A percentile compares a stretch with the other conserved stretches of the same genome.
Evolutionary conservation across 1,140 invertebrate genomes (phyloP).

Genomic region (Grapholita molesta): DNA sequence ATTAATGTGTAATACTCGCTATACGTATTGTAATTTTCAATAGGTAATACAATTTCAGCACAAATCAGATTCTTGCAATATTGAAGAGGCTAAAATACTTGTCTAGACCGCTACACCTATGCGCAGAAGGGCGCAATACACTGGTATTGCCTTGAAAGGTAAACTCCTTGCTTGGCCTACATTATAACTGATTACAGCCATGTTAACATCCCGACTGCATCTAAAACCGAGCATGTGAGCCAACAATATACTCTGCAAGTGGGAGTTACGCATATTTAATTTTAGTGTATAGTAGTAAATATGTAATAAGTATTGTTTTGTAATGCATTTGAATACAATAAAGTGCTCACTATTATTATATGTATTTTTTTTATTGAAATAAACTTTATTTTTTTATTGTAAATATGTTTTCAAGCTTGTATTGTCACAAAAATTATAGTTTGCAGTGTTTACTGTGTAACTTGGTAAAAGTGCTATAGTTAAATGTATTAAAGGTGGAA

Average conservation of each 20-base stretch:
- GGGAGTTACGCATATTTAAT: too few species aligned
- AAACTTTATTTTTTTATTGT: too few species aligned
- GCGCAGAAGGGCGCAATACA: constrained; percentile 28
- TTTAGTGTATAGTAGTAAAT: too few species aligned
- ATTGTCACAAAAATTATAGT: too few species aligned
- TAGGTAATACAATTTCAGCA: not conserved
- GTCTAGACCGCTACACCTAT: constrained; percentile 31
- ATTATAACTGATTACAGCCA: constrained; percentile 24
- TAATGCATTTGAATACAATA: too few species aligned
- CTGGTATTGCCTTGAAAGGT: constrained; percentile 36
- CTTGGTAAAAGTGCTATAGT: too few species aligned
- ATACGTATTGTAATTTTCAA: not conserved
- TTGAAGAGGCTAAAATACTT: constrained; percentile 28
- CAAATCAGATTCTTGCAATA: constrained; percentile 28
- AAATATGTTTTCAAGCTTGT: too few species aligned
- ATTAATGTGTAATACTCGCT: not conserved
- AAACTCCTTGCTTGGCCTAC: constrained; percentile 26
- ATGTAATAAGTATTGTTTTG: too few species aligned
- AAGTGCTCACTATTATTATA: too few species aligned
- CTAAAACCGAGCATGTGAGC: constrained; percentile 23
- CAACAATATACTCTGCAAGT: not conserved
- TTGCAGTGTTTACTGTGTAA: too few species aligned
- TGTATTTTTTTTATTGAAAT: too few species aligned
- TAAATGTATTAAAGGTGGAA: too few species aligned
- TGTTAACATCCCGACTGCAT: constrained; percentile 22